Conservation (phyloP, 2,797 vertebrate genomes). For the Coregonus sp. region DNA sequence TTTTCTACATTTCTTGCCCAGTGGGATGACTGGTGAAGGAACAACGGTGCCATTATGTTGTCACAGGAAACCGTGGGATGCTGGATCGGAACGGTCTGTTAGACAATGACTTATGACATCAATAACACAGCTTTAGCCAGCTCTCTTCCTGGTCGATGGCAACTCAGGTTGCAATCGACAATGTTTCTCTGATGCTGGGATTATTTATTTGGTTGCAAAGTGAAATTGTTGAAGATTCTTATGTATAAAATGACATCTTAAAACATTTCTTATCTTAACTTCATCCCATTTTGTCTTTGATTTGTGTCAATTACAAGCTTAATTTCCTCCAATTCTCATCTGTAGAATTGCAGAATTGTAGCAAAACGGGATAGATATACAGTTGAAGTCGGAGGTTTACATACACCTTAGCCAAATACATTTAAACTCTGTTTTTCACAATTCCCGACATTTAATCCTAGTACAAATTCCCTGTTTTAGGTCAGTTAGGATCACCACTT, state of each 20-base stretch:
- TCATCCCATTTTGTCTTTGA: constrained; percentile 25
- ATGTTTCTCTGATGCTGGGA: constrained; percentile 46
- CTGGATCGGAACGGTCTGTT: not conserved
- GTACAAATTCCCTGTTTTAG: too few species aligned
- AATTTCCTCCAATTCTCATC: constrained; percentile 31
- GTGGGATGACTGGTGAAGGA: not conserved
- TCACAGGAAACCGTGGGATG: constrained; percentile 53
- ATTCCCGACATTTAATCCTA: too few species aligned
- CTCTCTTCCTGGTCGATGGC: constrained; percentile 16
- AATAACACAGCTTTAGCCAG: constrained; percentile 33
- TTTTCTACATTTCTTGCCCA: constrained; percentile 11
- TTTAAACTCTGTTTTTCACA: too few species aligned
- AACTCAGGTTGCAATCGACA: constrained; percentile 6
- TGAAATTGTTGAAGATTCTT: constrained; percentile 64
- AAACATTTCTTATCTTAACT: not conserved
- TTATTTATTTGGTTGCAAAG: constrained; percentile 74
- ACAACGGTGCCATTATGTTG: constrained; percentile 26
- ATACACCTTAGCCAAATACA: too few species aligned
- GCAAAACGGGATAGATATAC: not conserved
- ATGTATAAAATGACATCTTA: constrained; percentile 27
- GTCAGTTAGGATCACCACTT: too few species aligned
- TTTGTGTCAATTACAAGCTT: constrained; percentile 42
- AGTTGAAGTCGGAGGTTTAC: too few species aligned
- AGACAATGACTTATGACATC: constrained; percentile 25
- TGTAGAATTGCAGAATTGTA: constrained; percentile 16